Evolutionary conservation across 1,140 invertebrate species (phyloP).

Genomic region (Stegodyphus mimosarum): DNA sequence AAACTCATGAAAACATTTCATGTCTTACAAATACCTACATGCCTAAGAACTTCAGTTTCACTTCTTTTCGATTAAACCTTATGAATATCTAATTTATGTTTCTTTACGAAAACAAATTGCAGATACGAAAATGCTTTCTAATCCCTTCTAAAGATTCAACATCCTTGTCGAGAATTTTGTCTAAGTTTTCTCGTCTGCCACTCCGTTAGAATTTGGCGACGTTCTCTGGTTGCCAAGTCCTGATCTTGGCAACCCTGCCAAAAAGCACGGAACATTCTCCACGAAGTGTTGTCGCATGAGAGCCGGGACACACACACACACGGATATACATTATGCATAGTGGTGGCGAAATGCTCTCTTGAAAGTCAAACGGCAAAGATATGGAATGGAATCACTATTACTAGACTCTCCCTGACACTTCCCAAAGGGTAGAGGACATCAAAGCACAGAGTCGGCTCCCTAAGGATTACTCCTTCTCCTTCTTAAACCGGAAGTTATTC

Average conservation of each 20-base stretch:
- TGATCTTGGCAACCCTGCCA: conserved; percentile 22
- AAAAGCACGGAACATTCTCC: conserved; percentile 20
- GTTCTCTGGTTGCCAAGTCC: not conserved
- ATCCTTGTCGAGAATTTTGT: not conserved
- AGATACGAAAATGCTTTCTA: not conserved
- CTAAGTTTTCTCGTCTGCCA: not conserved
- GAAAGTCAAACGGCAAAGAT: conserved; percentile 48
- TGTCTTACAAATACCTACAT: not conserved
- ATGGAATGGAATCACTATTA: conserved; percentile 57
- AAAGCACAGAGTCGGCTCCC: conserved; percentile 15
- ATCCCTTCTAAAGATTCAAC: not conserved
- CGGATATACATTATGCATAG: conserved; percentile 43
- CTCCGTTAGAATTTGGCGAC: not conserved
- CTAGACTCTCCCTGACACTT: conserved; percentile 33
- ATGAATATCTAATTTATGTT: not conserved
- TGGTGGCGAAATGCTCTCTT: conserved; percentile 26
- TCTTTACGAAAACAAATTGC: not conserved
- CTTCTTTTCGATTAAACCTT: too few species aligned
- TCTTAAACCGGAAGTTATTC: conserved; percentile 55
- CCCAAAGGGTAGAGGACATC: conserved; percentile 5
- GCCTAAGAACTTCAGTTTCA: not conserved
- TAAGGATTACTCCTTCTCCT: conserved; percentile 13
- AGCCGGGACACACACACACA: not conserved
- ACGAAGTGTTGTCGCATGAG: conserved; percentile 33
- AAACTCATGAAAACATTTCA: not conserved